These are phyloP conservation scores for Trichogramma dendrolimi DNA, from an alignment of 2,888 invertebrate genomes.

Conservation along the genomic window DNA sequence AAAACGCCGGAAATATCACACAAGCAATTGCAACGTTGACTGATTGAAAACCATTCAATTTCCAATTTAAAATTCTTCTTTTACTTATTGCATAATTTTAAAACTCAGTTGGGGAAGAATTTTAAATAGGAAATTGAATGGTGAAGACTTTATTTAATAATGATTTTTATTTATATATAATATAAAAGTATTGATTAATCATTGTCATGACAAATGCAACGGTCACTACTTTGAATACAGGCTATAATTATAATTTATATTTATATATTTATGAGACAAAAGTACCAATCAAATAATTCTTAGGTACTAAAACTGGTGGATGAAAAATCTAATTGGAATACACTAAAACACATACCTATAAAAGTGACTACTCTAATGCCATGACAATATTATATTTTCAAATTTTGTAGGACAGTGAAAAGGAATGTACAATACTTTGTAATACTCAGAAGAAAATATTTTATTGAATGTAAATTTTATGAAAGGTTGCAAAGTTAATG, in stretches of 20 bases:
- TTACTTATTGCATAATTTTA: constrained; percentile 9
- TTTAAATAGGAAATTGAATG: constrained; percentile 47
- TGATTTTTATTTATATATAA: constrained; percentile 1
- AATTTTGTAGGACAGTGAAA: constrained; percentile 17
- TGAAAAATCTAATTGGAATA: constrained; percentile 14
- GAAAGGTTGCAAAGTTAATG: too few species aligned
- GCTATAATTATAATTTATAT: constrained; percentile 33
- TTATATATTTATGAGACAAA: constrained; percentile 19
- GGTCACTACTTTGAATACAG: constrained; percentile 30
- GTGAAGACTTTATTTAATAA: constrained; percentile 22
- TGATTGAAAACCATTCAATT: constrained; percentile 48
- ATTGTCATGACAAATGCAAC: constrained; percentile 30
- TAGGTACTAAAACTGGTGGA: constrained; percentile 25
- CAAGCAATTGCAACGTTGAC: constrained; percentile 45
- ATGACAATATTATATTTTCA: constrained; percentile 24
- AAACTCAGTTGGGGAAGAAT: constrained; percentile 13
- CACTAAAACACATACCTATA: constrained; percentile 16
- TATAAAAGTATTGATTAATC: constrained; percentile 10
- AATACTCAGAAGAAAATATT: constrained; percentile 17
- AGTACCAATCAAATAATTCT: constrained; percentile 23
- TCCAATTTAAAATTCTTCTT: constrained; percentile 41
- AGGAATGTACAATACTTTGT: constrained; percentile 11
- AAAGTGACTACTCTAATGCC: constrained; percentile 17
- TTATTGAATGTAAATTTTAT: constrained; percentile 21
- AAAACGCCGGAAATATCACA: constrained; percentile 43